Conservation (phyloP, 2,113 vertebrate species). For the Xiphophorus couchianus region DNA sequence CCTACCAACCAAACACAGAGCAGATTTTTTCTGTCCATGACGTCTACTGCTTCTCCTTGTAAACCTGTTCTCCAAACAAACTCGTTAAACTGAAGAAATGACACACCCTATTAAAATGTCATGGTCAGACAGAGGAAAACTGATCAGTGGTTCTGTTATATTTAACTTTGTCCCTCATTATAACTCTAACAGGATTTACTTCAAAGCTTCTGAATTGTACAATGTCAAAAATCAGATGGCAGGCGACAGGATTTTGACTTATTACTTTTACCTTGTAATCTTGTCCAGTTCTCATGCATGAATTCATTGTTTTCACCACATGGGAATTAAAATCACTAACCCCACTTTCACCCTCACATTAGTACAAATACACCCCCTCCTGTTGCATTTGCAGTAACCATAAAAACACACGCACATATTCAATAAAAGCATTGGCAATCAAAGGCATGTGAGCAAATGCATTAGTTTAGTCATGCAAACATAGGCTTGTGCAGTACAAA, state of each 20-base stretch:
- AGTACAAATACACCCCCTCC: background rate
- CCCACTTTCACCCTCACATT: slow-evolving; percentile 8
- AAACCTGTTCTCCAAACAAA: slow-evolving; percentile 10
- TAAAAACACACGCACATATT: slow-evolving; percentile 23
- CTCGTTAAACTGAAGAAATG: slow-evolving; percentile 6
- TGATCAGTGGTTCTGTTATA: background rate
- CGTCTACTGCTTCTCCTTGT: slow-evolving; percentile 1
- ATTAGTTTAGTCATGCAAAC: slow-evolving; percentile 65
- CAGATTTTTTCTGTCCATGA: slow-evolving; percentile 7
- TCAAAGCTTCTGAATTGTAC: background rate
- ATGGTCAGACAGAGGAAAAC: background rate
- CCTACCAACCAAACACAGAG: slow-evolving; percentile 12
- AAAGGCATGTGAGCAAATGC: slow-evolving; percentile 48
- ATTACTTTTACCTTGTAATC: background rate
- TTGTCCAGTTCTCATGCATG: background rate
- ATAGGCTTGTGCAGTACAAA: slow-evolving; percentile 64
- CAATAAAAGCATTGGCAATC: slow-evolving; percentile 37
- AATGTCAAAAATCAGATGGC: background rate
- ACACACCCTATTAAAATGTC: background rate
- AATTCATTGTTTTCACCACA: slow-evolving; percentile 23
- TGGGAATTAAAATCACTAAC: slow-evolving; percentile 20
- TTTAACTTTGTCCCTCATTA: background rate
- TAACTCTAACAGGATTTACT: background rate
- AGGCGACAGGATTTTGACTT: background rate
- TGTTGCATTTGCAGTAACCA: slow-evolving; percentile 10